Conservation (phyloP, 2,888 invertebrate genomes). For the Eucera pruinosa region DNA sequence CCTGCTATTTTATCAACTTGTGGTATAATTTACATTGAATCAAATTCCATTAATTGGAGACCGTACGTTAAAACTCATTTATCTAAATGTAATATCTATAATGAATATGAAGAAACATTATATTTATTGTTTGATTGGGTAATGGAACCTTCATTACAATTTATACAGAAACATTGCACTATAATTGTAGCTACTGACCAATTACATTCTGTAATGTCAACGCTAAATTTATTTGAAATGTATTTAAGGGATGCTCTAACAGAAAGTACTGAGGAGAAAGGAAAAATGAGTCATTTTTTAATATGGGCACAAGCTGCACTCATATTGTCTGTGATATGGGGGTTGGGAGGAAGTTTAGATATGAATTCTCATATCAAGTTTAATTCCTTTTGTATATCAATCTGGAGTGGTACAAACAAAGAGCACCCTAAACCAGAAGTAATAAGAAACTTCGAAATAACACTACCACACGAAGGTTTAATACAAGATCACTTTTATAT, state of each 20-base stretch:
- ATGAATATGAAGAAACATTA: conserved; percentile 74
- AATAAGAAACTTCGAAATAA: conserved; percentile 86
- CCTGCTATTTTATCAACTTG: conserved; percentile 88
- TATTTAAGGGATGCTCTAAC: conserved; percentile 79
- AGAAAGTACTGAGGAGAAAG: conserved; percentile 77
- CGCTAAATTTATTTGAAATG: conserved; percentile 80
- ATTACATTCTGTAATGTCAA: conserved; percentile 81
- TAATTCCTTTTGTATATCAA: conserved; percentile 81
- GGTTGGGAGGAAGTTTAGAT: conserved; percentile 85
- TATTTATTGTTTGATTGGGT: conserved; percentile 85
- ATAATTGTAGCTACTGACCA: conserved; percentile 80
- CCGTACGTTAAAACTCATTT: conserved; percentile 82
- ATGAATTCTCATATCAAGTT: conserved; percentile 82
- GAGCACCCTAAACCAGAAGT: conserved; percentile 85
- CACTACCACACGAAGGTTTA: conserved; percentile 85
- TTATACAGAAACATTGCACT: conserved; percentile 84
- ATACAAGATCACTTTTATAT: conserved; percentile 87
- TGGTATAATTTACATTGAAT: conserved; percentile 88
- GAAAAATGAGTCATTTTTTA: conserved; percentile 79
- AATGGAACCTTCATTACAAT: conserved; percentile 86
- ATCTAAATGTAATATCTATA: conserved; percentile 63
- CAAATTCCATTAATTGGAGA: conserved; percentile 86
- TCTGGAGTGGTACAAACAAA: conserved; percentile 82
- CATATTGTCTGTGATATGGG: conserved; percentile 86
- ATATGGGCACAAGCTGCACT: conserved; percentile 86